Evolutionary conservation across 2,797 vertebrate genomes (phyloP), one percentile per base, ranked within the genome.

Genomic region (Paedocypris micromegethes): DNA sequence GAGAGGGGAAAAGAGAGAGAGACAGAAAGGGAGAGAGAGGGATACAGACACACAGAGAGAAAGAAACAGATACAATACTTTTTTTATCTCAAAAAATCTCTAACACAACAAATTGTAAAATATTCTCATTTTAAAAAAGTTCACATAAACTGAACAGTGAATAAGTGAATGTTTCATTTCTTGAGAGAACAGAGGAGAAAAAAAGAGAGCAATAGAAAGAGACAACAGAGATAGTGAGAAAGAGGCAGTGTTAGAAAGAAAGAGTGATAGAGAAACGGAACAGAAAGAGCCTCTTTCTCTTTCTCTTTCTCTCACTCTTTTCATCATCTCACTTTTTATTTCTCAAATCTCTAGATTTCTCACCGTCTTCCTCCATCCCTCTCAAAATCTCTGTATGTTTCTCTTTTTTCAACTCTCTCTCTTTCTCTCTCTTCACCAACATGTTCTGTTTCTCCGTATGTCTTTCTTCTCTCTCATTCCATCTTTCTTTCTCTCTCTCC

Each of bases 201-300:
- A 23, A 23, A 23, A 23, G 23, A 23, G 23, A 23, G 23, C 91
- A 88, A 90, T 88, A 88, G 87, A 86, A 88, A 89, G 90, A 90
- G 87, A 89, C 86, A 86, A 41, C 50, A 53, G 23, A 6, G 51
- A 93, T 92, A 84, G 88, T 87, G 89, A 93, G 91, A 92, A 88
- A 67, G 85, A 79, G 70, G 83, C 82, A 80, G 79, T 91, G 89
- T 90, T 88, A 88, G 87, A 87, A 87, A 89, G 89, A 90, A 86
- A 89, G 86, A 86, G 23, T 23, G 23, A 23, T 23, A 1, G 23
- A 23, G 23, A 91, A 88, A 90, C 88, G 88, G 87, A 86, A 89
- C 90, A 90, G 87, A 89, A 86, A 86, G 48, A 23, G 23, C 1
- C 23, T 23, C 23, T 23, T 23, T 23, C 23, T 8, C 76, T 51